Evolutionary conservation across 2,888 invertebrate species (phyloP).

Genomic region (Nomada ruficornis): DNA sequence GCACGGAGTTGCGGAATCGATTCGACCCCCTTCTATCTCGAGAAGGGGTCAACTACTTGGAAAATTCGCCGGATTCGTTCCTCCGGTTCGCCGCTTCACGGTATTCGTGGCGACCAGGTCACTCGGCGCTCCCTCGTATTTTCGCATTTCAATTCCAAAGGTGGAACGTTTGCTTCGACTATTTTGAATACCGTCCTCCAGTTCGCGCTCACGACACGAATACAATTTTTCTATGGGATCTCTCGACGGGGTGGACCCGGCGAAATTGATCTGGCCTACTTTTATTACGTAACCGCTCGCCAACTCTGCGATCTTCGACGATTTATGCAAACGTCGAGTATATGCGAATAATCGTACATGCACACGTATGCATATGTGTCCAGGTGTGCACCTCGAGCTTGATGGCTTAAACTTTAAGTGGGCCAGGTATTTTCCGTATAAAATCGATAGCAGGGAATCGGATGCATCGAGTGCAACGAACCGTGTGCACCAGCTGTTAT

Average conservation of each 20-base stretch:
- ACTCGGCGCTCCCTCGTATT: constrained; percentile 34
- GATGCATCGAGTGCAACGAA: background rate
- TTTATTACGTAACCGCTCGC: background rate
- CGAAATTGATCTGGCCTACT: constrained; percentile 5
- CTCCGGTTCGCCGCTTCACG: constrained; percentile 7
- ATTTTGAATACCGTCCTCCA: constrained; percentile 30
- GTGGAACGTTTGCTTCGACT: constrained; percentile 24
- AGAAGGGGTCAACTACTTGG: constrained; percentile 39
- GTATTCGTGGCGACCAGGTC: constrained; percentile 19
- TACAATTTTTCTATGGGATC: constrained; percentile 23
- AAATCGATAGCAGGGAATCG: background rate
- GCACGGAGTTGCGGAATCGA: constrained; percentile 21
- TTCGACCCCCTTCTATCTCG: constrained; percentile 36
- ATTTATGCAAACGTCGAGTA: background rate
- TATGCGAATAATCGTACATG: background rate
- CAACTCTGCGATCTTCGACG: background rate
- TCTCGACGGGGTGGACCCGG: background rate
- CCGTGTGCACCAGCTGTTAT: constrained; percentile 2
- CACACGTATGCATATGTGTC: background rate
- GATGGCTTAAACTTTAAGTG: background rate
- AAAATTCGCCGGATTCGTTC: constrained; percentile 47
- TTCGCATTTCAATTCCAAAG: constrained; percentile 51
- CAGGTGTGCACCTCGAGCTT: background rate
- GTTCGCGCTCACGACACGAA: background rate
- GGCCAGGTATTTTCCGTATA: background rate